A percentile compares a stretch with the other conserved stretches of the same genome.
Conservation (phyloP, 2,888 invertebrate species). For the Ormyrus rosae region DNA sequence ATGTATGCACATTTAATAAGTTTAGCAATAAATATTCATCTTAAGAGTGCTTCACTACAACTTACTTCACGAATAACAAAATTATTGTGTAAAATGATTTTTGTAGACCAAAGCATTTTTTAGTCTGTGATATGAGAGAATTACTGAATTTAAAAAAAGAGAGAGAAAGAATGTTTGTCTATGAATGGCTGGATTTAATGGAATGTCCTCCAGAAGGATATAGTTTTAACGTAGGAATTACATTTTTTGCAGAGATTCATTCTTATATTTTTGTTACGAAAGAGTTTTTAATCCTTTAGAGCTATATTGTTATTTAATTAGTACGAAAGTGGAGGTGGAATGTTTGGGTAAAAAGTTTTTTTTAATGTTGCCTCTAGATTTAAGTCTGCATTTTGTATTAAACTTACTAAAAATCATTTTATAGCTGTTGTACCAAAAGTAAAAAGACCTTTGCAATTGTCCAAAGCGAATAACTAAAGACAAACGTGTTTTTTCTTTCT, state of each 20-base stretch:
- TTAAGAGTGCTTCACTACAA: conserved; percentile 31
- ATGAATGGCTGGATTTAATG: conserved; percentile 39
- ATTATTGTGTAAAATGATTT: conserved; percentile 56
- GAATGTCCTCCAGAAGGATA: conserved; percentile 32
- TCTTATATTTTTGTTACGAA: conserved; percentile 49
- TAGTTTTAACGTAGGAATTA: conserved; percentile 53
- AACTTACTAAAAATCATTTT: conserved; percentile 47
- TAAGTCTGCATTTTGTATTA: conserved; percentile 49
- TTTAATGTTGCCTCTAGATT: conserved; percentile 40
- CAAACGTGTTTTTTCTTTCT: conserved; percentile 56
- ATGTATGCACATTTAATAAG: conserved; percentile 36
- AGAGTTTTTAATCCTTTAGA: conserved; percentile 46
- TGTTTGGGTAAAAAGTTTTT: conserved; percentile 39
- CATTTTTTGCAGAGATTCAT: conserved; percentile 49
- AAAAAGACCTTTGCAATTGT: conserved; percentile 34
- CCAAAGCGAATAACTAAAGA: conserved; percentile 35
- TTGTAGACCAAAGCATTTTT: conserved; percentile 75
- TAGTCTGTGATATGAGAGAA: conserved; percentile 73
- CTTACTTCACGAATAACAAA: conserved; percentile 45
- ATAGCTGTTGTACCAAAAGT: conserved; percentile 49
- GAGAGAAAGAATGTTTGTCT: conserved; percentile 58
- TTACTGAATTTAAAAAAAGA: conserved; percentile 51
- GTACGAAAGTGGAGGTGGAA: conserved; percentile 26
- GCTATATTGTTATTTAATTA: conserved; percentile 38
- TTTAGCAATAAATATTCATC: conserved; percentile 48